Conservation (phyloP, 2,113 vertebrate species). For the Leucoraja erinaceus region DNA sequence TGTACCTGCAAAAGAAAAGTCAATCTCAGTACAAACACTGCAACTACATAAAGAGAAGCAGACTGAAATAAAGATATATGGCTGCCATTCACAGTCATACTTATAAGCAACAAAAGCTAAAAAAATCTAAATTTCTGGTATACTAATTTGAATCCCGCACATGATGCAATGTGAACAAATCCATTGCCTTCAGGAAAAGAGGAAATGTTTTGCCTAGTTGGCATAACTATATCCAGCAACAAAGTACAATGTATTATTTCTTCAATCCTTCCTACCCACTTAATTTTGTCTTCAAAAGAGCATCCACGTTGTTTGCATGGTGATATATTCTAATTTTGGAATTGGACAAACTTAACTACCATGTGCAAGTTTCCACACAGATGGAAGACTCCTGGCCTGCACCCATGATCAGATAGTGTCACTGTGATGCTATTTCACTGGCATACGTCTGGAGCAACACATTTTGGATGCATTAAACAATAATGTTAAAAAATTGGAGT, state of each 20-base stretch:
- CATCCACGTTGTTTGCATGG: background rate
- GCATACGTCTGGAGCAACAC: background rate
- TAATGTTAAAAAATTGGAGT: no score
- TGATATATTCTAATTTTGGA: background rate
- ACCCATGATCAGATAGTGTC: background rate
- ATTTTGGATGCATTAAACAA: no score
- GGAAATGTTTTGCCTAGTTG: background rate
- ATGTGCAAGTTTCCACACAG: background rate
- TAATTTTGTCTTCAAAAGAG: background rate
- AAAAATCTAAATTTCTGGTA: background rate
- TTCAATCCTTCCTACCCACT: background rate
- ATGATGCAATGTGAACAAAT: background rate
- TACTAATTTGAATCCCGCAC: background rate
- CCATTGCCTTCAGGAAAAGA: background rate
- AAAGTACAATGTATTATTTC: background rate
- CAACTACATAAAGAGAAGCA: background rate
- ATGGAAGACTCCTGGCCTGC: background rate
- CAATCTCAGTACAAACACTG: background rate
- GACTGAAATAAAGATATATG: background rate
- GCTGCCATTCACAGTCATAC: background rate
- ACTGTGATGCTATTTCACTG: no score
- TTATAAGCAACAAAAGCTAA: background rate
- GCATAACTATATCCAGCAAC: background rate
- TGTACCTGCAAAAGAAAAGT: slow-evolving; percentile 70
- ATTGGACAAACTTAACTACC: background rate